phyloP scores from a whole-genome alignment of 2,797 vertebrate species.

The Epinephelus malabaricus region DNA sequence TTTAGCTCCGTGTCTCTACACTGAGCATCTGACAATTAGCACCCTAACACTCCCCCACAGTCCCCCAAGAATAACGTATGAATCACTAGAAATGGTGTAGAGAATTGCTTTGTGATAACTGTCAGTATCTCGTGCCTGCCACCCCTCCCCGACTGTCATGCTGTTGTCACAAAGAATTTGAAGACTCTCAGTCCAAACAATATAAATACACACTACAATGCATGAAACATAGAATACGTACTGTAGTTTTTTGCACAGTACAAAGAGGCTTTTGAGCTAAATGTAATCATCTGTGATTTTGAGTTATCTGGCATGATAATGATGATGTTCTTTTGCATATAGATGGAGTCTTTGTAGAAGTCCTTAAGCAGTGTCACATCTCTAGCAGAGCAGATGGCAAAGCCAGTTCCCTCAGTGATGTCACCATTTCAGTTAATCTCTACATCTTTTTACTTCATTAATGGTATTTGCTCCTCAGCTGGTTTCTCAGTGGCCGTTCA shows the following conservation, averaged over 20 bases:
- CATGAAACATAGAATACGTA: neutral
- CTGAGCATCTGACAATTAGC: slow-evolving; percentile 67
- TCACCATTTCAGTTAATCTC: slow-evolving; percentile 49
- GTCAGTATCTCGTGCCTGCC: slow-evolving; percentile 43
- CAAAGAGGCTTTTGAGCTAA: slow-evolving; percentile 7
- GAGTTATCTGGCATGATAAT: neutral
- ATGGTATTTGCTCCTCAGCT: slow-evolving; percentile 40
- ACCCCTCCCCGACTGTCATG: slow-evolving; percentile 4
- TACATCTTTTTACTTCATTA: slow-evolving; percentile 64
- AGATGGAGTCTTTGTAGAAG: neutral
- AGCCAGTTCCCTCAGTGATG: slow-evolving; percentile 28
- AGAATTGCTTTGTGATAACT: slow-evolving; percentile 57
- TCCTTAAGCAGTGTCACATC: slow-evolving; percentile 21
- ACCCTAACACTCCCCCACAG: slow-evolving; percentile 38
- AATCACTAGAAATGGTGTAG: slow-evolving; percentile 45
- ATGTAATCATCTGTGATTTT: slow-evolving; percentile 8
- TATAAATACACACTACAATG: slow-evolving; percentile 1
- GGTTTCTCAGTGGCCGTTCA: slow-evolving; percentile 23
- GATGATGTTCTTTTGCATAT: slow-evolving; percentile 13
- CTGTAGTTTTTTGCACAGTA: neutral
- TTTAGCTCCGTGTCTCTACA: slow-evolving; percentile 68
- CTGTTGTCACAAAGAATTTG: slow-evolving; percentile 30
- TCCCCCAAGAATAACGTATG: slow-evolving; percentile 35
- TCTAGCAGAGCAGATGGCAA: slow-evolving; percentile 47
- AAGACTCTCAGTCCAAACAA: slow-evolving; percentile 23